Percentiles rank a stretch among this genome's conserved stretches.
These are phyloP conservation scores for Nasonia vitripennis DNA, from an alignment of 1,140 invertebrate species.

Conservation along the genomic window DNA sequence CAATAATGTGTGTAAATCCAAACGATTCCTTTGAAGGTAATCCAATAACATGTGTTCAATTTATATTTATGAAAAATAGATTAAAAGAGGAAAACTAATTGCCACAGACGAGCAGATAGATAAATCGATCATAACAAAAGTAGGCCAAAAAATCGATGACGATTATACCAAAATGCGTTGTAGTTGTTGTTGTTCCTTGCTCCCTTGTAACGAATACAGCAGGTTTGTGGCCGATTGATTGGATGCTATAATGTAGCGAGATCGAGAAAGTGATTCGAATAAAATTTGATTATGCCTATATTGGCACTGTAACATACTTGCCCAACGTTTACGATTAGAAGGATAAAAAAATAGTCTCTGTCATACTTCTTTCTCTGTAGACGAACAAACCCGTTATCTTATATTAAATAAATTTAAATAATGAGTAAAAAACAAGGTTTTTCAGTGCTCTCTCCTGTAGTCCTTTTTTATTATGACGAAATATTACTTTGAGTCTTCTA, in stretches of 20 bases:
- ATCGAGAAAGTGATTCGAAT: neutral
- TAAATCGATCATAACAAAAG: neutral
- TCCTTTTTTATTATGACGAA: no score
- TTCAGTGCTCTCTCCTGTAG: neutral
- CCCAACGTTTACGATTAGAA: conserved; percentile 58
- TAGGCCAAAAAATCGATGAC: neutral
- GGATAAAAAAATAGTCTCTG: conserved; percentile 53
- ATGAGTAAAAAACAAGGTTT: neutral
- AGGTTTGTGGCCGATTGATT: neutral
- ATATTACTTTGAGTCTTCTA: no score
- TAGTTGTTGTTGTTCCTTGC: conserved; percentile 14
- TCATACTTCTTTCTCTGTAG: conserved; percentile 59
- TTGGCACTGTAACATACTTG: conserved; percentile 51
- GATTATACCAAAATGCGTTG: neutral
- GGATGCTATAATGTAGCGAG: neutral
- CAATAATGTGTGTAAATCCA: neutral
- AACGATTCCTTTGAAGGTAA: neutral
- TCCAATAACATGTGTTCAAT: neutral
- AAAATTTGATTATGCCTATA: conserved; percentile 8
- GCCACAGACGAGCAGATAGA: neutral
- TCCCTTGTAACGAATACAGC: neutral
- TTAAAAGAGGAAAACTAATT: neutral
- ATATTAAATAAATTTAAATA: conserved; percentile 57
- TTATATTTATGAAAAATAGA: neutral
- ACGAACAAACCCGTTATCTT: conserved; percentile 52